Base-by-base conservation (phyloP, 2,113 vertebrate species). In the Phrynosoma blainvillii region DNA sequence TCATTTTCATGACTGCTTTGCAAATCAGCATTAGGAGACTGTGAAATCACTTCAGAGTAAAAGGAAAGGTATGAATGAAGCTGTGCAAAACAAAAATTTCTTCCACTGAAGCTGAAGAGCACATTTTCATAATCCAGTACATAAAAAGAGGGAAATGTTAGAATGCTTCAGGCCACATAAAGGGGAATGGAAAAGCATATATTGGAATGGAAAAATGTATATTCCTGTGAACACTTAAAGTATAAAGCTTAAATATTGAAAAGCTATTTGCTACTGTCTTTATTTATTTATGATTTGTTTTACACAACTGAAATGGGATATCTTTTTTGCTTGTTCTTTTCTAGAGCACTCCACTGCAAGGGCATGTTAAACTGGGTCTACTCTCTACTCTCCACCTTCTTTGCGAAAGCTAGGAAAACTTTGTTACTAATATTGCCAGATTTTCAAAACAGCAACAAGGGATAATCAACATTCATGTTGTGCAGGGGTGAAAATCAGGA, bases 91-190 rank as follows among this genome's bases (percentile, higher is more conserved):
- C 7, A 80, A 16, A 76, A 0, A 74, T 71, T 30, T 2, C 7
- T n/a, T 65, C 56, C 47, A 62, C 0, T 18, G 21, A 30, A 89
- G 27, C 85, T 36, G 11, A 79, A 27, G 87, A 78, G 16, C 27
- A 82, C 11, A 12, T 14, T 79, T 71, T 65, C 74, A 4, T 13
- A 82, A 75, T 27, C 36, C 89, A 2, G 40, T 79, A 83, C 32
- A 83, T 87, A 86, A 87, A 62, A 42, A 74, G 90, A 23, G 36
- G 79, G 66, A 59, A 6, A 1, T 89, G 14, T 42, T 89, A 89
- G 76, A 82, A 59, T 32, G 14, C 32, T 62, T 73, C 30, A 59
- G 66, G 9, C 32, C 21, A 42, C 14, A 42, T 68, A 27, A n/a
- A 75, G 25, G 40, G 52, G 21, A 75, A 75, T 11, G 32, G 47